Base-by-base conservation (phyloP, 2,113 vertebrate species). In the Pungitius pungitius region DNA sequence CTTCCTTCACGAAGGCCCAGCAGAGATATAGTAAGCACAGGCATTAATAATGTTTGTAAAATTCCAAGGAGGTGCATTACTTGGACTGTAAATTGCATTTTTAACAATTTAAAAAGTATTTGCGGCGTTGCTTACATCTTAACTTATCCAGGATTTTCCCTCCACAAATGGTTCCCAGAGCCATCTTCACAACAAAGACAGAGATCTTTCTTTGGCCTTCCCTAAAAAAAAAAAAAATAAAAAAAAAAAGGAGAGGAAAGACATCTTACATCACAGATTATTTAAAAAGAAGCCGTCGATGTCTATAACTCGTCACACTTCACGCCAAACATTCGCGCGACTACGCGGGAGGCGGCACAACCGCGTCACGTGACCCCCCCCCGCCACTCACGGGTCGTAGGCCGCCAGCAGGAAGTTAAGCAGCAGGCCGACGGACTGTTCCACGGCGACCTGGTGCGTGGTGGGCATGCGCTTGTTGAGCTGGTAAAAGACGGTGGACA, bases 71-170 rank as follows among this genome's bases (percentile, higher is more conserved):
- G 22, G 22, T 4, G 69, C n/a, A 78, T 83, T 82, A 64, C 43
- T 80, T 57, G 27, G 55, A 76, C 1, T 40, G 26, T 69, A 17
- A 1, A 55, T 74, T 71, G 17, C 9, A 79, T 79, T 81, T 69
- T 60, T 82, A 68, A 87, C 24, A 52, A 83, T 85, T 85, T 62
- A 80, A 73, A 55, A 61, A 75, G 33, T 51, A 69, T 60, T 71
- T 59, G 43, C 61, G 57, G 67, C 54, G 52, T 70, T 77, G 91
- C 98, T 97, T 95, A 99, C 98, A 99, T 96, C 97, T 96, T 92
- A 99, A 94, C 92, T 99, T 99, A 92, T 99, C 98, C 94, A 98
- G 94, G 90, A 99, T 97, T 90, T 99, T 99, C 77, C 98, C 98
- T 87, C 98, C 97, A 88, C 97, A 99, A 82, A 99, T 93, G 6